Evolutionary conservation across 1,140 invertebrate species (phyloP).

Genomic region (Hylaeus volcanicus): DNA sequence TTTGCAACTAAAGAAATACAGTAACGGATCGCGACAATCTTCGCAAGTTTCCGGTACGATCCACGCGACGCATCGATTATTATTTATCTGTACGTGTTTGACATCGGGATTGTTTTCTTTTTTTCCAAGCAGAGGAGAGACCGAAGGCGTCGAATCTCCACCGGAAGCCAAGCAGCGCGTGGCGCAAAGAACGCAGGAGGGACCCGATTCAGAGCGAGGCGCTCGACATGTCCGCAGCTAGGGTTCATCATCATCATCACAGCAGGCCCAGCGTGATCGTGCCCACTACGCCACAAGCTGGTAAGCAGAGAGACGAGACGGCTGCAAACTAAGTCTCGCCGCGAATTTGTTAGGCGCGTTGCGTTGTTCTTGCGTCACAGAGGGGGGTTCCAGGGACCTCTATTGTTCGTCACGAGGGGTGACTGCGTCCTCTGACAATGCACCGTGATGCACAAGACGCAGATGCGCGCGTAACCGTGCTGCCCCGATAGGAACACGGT

Average conservation of each 20-base stretch:
- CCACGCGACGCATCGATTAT: not conserved
- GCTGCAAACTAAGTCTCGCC: not conserved
- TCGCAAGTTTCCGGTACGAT: too few species aligned
- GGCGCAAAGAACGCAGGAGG: constrained; percentile 78
- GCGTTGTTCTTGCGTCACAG: constrained; percentile 30
- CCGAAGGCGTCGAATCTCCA: constrained; percentile 76
- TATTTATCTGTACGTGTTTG: not conserved
- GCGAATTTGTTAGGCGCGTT: constrained; percentile 19
- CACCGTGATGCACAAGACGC: constrained; percentile 45
- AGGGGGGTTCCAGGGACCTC: not conserved
- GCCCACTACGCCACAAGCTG: constrained; percentile 74
- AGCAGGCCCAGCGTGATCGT: constrained; percentile 78
- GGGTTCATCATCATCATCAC: constrained; percentile 67
- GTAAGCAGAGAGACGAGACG: constrained; percentile 56
- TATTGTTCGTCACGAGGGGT: constrained; percentile 52
- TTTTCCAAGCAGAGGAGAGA: constrained; percentile 71
- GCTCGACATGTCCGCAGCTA: constrained; percentile 77
- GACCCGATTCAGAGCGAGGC: constrained; percentile 79
- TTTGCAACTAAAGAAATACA: too few species aligned
- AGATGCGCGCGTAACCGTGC: constrained; percentile 45
- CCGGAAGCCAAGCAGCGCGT: constrained; percentile 78
- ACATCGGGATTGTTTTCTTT: constrained; percentile 22
- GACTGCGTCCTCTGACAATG: constrained; percentile 48
- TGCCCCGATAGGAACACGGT: constrained; percentile 19
- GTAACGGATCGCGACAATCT: not conserved